phyloP scores from a whole-genome alignment of 2,113 vertebrate genomes.

The Catharus bicknelli region DNA sequence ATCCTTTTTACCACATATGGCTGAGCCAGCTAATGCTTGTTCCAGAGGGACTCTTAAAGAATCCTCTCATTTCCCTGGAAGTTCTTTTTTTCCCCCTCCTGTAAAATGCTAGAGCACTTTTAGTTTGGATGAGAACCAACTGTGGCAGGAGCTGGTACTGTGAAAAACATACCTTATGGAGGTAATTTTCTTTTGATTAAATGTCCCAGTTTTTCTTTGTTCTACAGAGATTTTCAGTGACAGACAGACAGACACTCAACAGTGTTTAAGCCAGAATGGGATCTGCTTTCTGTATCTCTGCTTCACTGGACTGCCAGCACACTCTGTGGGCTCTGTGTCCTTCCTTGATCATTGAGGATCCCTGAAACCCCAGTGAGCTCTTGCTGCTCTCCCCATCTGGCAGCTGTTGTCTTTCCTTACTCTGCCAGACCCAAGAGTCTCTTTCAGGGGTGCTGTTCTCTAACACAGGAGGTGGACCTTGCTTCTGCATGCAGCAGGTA shows the following conservation, averaged over 20 bases:
- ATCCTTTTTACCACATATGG: not conserved
- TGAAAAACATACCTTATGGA: not conserved
- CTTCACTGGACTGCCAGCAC: not conserved
- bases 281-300: not conserved
- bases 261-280: not conserved
- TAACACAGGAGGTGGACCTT: not conserved
- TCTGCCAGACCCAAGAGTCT: not conserved
- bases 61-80: conserved; percentile 12
- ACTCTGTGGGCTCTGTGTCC: not conserved
- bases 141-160: not conserved
- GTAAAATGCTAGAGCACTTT: not conserved
- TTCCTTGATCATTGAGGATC: not conserved
- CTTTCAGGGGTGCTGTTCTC: not conserved
- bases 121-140: not conserved
- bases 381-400: not conserved
- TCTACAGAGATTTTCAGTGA: not conserved
- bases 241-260: not conserved
- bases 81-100: not conserved
- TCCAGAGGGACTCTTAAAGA: not conserved
- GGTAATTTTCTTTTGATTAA: not conserved
- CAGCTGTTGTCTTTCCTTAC: not conserved
- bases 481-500: not conserved
- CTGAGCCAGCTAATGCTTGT: not conserved
- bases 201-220: not conserved
- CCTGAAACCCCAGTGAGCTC: not conserved